Base-by-base conservation (phyloP, 2,797 vertebrate species). In the Anguilla obscura region DNA sequence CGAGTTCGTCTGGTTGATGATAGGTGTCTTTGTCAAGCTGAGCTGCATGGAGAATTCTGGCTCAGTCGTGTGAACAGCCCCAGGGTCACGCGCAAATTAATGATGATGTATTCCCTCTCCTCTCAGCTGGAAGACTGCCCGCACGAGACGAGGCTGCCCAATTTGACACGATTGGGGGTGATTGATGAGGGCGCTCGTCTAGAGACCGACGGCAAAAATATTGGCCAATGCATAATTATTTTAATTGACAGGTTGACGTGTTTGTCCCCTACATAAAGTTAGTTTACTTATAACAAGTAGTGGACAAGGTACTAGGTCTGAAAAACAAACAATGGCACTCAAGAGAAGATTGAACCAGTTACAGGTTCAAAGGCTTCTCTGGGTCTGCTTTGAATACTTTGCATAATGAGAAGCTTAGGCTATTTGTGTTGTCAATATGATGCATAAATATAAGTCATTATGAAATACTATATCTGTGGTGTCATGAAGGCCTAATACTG, bases 111-210 rank as follows among this genome's bases (percentile, higher is more conserved):
- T 96, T 97, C 96, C 95, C 96, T 94, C 95, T 97, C 95, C 91
- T 92, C 94, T 95, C 96, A 97, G 96, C 96, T 96, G 96, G 96
- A 95, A 95, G 95, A 96, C 95, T 96, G 96, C 96, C 95, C 96
- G 94, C 93, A 94, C 96, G 96, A 96, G 95, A 96, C 95, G 93
- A 95, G 94, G 94, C 95, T 95, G 96, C 95, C 93, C 90, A 90
- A 96, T 94, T 96, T 98, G 98, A 99, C 98, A 97, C 96, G 94
- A 97, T 96, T 91, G 95, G 96, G 95, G 95, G 97, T 99, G 98
- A 99, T 99, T 98, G 98, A 99, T 99, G 98, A 99, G 96, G 94
- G 93, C 63, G 84, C n/a, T 94, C 96, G 95, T 96, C 96, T 94
- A 93, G 94, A 96, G 96, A 95, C 94, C 95, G 92, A 93, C 92